Evolutionary conservation across 2,797 vertebrate species (phyloP).

Genomic region (Enoplosus armatus): DNA sequence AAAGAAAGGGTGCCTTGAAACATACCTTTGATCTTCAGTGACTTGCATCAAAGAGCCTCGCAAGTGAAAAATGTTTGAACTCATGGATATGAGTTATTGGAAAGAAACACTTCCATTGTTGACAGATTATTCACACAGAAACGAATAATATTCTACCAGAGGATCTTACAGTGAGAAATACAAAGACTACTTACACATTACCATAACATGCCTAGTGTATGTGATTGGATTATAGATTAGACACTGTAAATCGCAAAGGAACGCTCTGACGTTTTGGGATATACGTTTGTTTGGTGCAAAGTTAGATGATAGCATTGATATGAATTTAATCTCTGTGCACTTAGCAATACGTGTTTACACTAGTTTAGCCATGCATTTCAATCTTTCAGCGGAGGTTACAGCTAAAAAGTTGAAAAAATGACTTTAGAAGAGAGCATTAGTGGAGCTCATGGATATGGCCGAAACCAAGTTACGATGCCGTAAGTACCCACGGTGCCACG

Average conservation of each 20-base stretch:
- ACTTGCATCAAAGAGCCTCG: constrained; percentile 28
- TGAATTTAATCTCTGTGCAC: not conserved
- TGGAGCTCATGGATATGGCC: not conserved
- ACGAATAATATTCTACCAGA: constrained; percentile 6
- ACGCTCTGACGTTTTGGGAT: constrained; percentile 26
- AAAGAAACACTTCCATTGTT: constrained; percentile 18
- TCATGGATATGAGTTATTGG: constrained; percentile 17
- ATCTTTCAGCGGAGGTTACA: not conserved
- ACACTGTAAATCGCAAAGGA: not conserved
- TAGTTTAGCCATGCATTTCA: not conserved
- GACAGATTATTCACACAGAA: not conserved
- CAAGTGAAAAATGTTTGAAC: constrained; percentile 29
- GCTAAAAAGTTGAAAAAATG: not conserved
- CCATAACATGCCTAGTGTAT: not conserved
- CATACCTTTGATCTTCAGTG: constrained; percentile 42
- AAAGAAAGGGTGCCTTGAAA: constrained; percentile 34
- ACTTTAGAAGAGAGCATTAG: not conserved
- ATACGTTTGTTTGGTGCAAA: not conserved
- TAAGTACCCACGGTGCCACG: not conserved
- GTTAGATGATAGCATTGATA: constrained; percentile 8
- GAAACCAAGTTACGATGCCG: not conserved
- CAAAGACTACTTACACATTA: not conserved
- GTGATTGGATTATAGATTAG: constrained; percentile 9
- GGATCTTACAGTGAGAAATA: not conserved
- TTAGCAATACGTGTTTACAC: not conserved